Base-by-base conservation (phyloP, 2,113 vertebrate genomes). In the Rhombomys opimus region DNA sequence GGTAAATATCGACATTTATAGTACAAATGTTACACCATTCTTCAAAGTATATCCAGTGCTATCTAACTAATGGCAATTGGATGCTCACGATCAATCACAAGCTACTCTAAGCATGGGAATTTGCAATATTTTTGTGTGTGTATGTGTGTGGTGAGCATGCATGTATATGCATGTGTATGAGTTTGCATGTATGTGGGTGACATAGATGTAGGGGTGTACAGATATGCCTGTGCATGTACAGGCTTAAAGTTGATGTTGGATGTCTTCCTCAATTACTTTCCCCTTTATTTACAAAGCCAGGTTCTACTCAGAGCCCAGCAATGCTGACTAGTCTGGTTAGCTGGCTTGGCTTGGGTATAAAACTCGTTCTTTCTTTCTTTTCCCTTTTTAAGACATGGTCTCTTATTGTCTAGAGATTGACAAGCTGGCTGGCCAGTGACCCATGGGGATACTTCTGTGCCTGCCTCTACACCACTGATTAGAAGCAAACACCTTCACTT, bases 1-100 rank as follows among this genome's bases (percentile, higher is more conserved):
- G 85, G 17, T 63, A 80, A 85, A n/a, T 85, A 89, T 52, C 92
- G 81, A 25, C 54, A 77, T 59, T 91, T 88, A 54, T 81, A 63
- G 57, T 63, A 90, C 35, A 78, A 93, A 84, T 70, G 50, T 82
- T 68, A 5, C 52, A 35, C 17, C 63, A 35, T 57, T 54, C 50
- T 93, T 88, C 68, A 84, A 41, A 82, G 73, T 41, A 9, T 6
- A 89, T 50, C 17, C 86, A 87, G 2, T 89, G 75, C 72, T 89
- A 67, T 25, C 7, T 72, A 65, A 91, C 38, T 38, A 5, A 17
- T 5, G 91, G 73, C 38, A 73, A 23, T 72, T 61, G 68, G 77
- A 77, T 18, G 27, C 50, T 78, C 41, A 35, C 73, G 30, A 32
- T 86, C 18, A 89, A 9, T 20, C 30, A 35, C 0, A 87, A 89